phyloP scores from a whole-genome alignment of 2,888 invertebrate species.

The Chrysodeixis includens region DNA sequence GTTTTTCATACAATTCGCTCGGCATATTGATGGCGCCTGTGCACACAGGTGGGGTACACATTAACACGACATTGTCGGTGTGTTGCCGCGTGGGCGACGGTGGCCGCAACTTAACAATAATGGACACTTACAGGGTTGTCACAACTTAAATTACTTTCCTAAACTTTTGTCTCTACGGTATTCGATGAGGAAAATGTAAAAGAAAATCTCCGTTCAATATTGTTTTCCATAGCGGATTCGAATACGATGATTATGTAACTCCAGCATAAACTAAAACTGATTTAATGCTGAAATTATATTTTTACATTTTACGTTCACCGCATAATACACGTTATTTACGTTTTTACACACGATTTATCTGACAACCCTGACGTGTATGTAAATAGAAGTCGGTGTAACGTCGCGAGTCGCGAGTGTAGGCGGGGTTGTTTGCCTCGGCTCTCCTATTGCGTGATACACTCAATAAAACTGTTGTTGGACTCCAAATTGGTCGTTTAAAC shows the following conservation, averaged over 20 bases:
- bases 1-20: conserved; percentile 48
- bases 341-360: conserved; percentile 37
- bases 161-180: conserved; percentile 16
- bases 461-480: conserved; percentile 81
- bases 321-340: conserved; percentile 41
- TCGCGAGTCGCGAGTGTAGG: conserved; percentile 73
- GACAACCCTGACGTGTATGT: conserved; percentile 66
- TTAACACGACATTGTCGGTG: conserved; percentile 51
- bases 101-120: conserved; percentile 57
- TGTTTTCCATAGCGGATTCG: background rate
- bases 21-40: conserved; percentile 53
- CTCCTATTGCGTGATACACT: conserved; percentile 83
- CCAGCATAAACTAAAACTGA: conserved; percentile 32
- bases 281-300: conserved; percentile 33
- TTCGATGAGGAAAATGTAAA: conserved; percentile 17
- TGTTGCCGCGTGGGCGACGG: conserved; percentile 57
- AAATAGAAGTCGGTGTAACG: conserved; percentile 68
- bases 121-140: conserved; percentile 52
- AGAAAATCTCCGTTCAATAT: background rate
- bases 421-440: conserved; percentile 85
- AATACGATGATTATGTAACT: conserved; percentile 22
- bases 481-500: conserved; percentile 76
- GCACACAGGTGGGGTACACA: conserved; percentile 61
- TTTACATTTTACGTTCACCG: conserved; percentile 33
- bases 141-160: conserved; percentile 23